phyloP scores from a whole-genome alignment of 2,888 invertebrate genomes.

The Drosophila suboccidentalis region DNA sequence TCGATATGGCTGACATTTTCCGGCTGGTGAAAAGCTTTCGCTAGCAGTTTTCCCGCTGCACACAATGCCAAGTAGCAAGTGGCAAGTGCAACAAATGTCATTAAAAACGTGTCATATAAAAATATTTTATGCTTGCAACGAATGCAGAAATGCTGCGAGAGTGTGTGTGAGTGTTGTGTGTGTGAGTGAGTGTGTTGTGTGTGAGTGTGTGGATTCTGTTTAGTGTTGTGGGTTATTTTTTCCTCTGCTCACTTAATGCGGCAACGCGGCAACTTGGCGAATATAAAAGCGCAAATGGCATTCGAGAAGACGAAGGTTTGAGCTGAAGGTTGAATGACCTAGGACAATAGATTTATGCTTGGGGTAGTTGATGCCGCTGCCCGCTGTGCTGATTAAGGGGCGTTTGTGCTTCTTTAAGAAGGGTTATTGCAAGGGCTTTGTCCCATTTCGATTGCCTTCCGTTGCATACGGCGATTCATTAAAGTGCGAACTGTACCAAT shows the following conservation, averaged over 20 bases:
- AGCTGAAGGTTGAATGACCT: conserved; percentile 74
- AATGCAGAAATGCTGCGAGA: conserved; percentile 31
- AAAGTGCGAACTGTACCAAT: conserved; percentile 32
- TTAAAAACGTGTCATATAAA: conserved; percentile 78
- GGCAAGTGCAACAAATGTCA: conserved; percentile 77
- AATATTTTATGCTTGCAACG: conserved; percentile 67
- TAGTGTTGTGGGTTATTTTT: conserved; percentile 34
- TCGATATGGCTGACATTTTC: background rate
- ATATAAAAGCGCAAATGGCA: conserved; percentile 74
- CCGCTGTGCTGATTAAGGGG: conserved; percentile 79
- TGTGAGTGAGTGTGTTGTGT: conserved; percentile 1
- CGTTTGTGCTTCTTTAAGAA: conserved; percentile 69
- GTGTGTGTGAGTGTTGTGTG: background rate
- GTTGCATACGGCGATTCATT: conserved; percentile 38
- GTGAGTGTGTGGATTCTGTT: conserved; percentile 15
- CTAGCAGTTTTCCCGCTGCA: background rate
- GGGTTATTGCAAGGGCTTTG: conserved; percentile 58
- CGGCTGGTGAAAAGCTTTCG: conserved; percentile 1
- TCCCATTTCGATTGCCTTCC: conserved; percentile 63
- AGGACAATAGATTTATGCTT: conserved; percentile 77
- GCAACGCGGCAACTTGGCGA: conserved; percentile 56
- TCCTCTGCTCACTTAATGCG: conserved; percentile 65
- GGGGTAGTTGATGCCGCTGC: conserved; percentile 76
- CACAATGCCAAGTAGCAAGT: conserved; percentile 58
- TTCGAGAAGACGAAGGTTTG: conserved; percentile 22